Evolutionary conservation across 2,797 vertebrate genomes (phyloP), one percentile per base, ranked within the genome.

Genomic region (Lutjanus argentimaculatus): DNA sequence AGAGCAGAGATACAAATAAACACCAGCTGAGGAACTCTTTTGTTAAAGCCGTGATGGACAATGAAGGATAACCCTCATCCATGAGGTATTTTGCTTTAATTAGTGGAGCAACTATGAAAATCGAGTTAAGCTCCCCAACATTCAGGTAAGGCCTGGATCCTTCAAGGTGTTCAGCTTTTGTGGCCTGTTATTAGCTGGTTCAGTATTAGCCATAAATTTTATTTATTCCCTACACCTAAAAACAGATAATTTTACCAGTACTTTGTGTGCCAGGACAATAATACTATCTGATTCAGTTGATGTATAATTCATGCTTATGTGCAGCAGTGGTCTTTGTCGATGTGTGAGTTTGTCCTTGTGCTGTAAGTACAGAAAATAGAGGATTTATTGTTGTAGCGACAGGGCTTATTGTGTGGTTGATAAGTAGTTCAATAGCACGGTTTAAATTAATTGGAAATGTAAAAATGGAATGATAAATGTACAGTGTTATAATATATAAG

Each of bases 311-410:
- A 66, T 73, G 42, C 8, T 42, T 0, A 22, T 49, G 53, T 30
- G 48, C 25, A 61, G 42, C 66, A 56, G 63, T 15, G 16, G 21
- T 45, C 21, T 43, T 11, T 57, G 43, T 7, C 49, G 51, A 48
- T 46, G 22, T 46, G 51, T 68, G 17, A 43, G 66, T 58, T 58
- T 70, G 52, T 65, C 66, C 10, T 80, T 52, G 19, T 65, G 17
- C 30, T 59, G 8, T n/a, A 43, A 48, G 51, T 15, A 65, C 61
- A 52, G 36, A 42, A 16, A 59, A 36, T 21, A 22, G 43, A 30
- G 13, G 36, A 64, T 19, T 10, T 46, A 45, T 58, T 65, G 25
- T 8, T 64, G 19, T 59, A 21, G 12, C 36, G 46, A 10, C 22
- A 12, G 15, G 12, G 36, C 10, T 70, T 22, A 48, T 30, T 56